Evolutionary conservation across 1,140 invertebrate species (phyloP).

Genomic region (Drosophila eugracilis): DNA sequence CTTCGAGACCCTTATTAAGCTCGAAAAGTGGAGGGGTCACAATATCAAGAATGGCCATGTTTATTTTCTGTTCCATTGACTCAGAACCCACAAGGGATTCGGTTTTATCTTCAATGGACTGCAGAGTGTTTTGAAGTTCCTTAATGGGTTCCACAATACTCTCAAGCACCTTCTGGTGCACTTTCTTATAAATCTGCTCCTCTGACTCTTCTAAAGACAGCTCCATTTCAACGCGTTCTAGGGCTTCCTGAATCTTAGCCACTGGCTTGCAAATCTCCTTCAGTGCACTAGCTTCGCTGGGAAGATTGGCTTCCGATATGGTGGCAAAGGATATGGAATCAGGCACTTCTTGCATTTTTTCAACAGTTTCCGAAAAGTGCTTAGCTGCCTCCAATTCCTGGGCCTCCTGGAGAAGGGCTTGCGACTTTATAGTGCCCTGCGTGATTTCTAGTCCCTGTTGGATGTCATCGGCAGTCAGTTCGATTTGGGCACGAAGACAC

Average conservation of each 20-base stretch:
- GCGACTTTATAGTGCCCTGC: constrained; percentile 85
- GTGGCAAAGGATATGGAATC: constrained; percentile 85
- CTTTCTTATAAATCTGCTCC: constrained; percentile 77
- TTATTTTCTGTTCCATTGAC: constrained; percentile 85
- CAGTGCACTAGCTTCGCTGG: constrained; percentile 83
- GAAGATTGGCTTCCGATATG: constrained; percentile 85
- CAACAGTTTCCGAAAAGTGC: constrained; percentile 80
- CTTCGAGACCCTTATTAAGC: constrained; percentile 85
- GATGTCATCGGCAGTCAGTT: constrained; percentile 85
- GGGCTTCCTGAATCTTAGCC: constrained; percentile 83
- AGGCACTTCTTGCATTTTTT: constrained; percentile 84
- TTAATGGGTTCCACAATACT: constrained; percentile 85
- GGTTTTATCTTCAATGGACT: constrained; percentile 84
- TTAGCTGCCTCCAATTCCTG: constrained; percentile 85
- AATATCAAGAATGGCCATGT: constrained; percentile 85
- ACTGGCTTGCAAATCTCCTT: constrained; percentile 83
- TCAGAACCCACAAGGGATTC: constrained; percentile 84
- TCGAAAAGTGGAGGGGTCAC: constrained; percentile 85
- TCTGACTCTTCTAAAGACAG: constrained; percentile 83
- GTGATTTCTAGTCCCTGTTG: constrained; percentile 85
- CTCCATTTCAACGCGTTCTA: constrained; percentile 85
- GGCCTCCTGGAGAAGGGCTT: constrained; percentile 85
- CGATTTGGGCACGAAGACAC: constrained; percentile 83
- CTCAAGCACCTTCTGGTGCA: constrained; percentile 85
- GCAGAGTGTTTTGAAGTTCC: constrained; percentile 83